Evolutionary conservation across 1,140 invertebrate genomes (phyloP).

Genomic region (Drosophila miranda): DNA sequence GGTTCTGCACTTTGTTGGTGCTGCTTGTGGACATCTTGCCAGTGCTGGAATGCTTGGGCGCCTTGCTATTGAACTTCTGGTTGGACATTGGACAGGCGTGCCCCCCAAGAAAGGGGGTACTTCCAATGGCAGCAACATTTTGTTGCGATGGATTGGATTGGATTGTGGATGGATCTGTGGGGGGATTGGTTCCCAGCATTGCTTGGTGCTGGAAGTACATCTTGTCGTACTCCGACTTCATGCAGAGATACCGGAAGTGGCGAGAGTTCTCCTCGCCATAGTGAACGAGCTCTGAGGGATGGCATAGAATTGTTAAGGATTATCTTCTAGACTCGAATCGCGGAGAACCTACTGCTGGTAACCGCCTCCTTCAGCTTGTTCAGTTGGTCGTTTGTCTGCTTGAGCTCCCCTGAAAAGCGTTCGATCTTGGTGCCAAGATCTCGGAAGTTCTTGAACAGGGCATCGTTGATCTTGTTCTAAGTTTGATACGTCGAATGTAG

Average conservation of each 20-base stretch:
- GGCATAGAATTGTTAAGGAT: not conserved
- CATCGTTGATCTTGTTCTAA: conserved; percentile 58
- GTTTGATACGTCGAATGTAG: not conserved
- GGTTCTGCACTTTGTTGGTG: conserved; percentile 30
- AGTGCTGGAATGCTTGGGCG: conserved; percentile 17
- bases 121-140: not conserved
- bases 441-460: conserved; percentile 61
- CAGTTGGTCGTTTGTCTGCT: conserved; percentile 62
- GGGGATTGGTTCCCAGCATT: conserved; percentile 28
- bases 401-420: conserved; percentile 60
- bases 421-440: conserved; percentile 70
- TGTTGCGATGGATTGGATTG: conserved; percentile 9
- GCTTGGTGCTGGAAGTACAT: conserved; percentile 79
- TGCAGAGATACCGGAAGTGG: conserved; percentile 79
- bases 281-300: conserved; percentile 61
- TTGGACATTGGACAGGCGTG: not conserved
- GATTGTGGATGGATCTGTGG: conserved; percentile 8
- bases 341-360: conserved; percentile 57
- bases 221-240: conserved; percentile 81
- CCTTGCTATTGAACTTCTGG: conserved; percentile 4
- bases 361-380: conserved; percentile 59
- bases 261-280: conserved; percentile 78
- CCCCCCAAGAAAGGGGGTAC: not conserved
- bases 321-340: too few relatives aligned
- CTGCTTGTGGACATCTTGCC: conserved; percentile 14